Evolutionary conservation across 1,140 invertebrate genomes (phyloP).

Genomic region (Venturia canescens): DNA sequence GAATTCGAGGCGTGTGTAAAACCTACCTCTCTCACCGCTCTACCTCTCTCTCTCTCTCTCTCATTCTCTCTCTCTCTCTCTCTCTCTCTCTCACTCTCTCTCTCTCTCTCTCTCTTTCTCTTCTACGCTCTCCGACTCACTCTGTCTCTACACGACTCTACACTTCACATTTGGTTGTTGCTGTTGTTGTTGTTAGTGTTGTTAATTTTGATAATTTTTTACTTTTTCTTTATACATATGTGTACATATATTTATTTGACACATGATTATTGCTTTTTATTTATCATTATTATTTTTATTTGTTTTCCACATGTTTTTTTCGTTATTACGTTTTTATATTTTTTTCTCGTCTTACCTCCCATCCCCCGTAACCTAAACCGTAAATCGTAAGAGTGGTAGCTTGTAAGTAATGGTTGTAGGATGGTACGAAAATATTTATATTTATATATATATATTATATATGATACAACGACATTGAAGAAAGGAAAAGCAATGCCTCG

Average conservation of each 20-base stretch:
- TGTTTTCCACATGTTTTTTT: constrained; percentile 43
- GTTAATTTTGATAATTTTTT: constrained; percentile 14
- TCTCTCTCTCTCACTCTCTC: no score
- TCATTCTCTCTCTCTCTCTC: constrained; percentile 61
- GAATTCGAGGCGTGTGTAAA: constrained; percentile 80
- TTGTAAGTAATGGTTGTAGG: constrained; percentile 76
- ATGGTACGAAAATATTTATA: constrained; percentile 69
- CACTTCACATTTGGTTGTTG: constrained; percentile 46
- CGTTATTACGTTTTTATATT: constrained; percentile 23
- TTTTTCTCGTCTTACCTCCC: constrained; percentile 42
- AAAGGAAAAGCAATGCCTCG: no score
- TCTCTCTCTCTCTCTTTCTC: background rate
- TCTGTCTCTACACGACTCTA: constrained; percentile 31
- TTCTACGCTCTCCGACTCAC: background rate
- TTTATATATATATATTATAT: background rate
- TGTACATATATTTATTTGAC: constrained; percentile 24
- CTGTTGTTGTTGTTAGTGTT: constrained; percentile 38
- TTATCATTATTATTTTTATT: constrained; percentile 48
- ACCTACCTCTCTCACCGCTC: constrained; percentile 71
- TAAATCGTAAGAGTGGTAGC: constrained; percentile 76
- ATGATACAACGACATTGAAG: background rate
- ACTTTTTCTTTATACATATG: background rate
- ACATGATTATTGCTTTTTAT: background rate
- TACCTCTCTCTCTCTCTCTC: constrained; percentile 59
- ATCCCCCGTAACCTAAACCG: constrained; percentile 55